Percentiles rank a stretch among this genome's conserved stretches.
phyloP scores from a whole-genome alignment of 2,888 invertebrate genomes.

The Epistrophe grossulariae region DNA sequence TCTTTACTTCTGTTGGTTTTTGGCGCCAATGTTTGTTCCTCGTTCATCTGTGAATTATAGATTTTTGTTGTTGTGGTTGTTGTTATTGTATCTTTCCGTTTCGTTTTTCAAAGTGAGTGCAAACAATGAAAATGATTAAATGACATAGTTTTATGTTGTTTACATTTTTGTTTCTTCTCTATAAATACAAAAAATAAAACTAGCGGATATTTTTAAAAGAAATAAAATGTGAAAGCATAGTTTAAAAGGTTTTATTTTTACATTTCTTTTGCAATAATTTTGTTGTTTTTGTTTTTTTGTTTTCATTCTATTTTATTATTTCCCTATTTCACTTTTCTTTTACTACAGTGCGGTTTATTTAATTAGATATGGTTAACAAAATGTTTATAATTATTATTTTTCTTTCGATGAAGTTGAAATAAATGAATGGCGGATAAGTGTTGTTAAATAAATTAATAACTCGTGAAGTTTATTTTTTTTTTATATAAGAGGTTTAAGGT shows the following conservation, averaged over 20 bases:
- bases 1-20: slow-evolving; percentile 31
- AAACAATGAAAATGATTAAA: slow-evolving; percentile 40
- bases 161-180: not conserved
- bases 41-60: slow-evolving; percentile 56
- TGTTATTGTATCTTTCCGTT: slow-evolving; percentile 6
- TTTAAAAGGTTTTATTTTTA: slow-evolving; percentile 28
- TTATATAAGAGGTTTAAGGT: no score
- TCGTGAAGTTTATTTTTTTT: no score
- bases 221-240: slow-evolving; percentile 48
- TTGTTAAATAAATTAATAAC: not conserved
- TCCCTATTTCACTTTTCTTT: slow-evolving; percentile 29
- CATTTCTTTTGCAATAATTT: slow-evolving; percentile 26
- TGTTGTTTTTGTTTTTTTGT: not conserved
- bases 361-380: not conserved
- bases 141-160: slow-evolving; percentile 64
- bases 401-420: not conserved
- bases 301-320: not conserved
- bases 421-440: not conserved
- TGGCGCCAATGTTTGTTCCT: slow-evolving; percentile 66
- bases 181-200: not conserved
- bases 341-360: not conserved
- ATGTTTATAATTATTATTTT: not conserved
- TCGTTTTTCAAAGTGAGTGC: slow-evolving; percentile 16
- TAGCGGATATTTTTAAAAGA: not conserved
- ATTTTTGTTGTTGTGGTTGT: slow-evolving; percentile 20